A percentile compares a stretch with the other conserved stretches of the same genome.
Conservation (phyloP, 2,888 invertebrate species). For the Ariolimax columbianus region DNA sequence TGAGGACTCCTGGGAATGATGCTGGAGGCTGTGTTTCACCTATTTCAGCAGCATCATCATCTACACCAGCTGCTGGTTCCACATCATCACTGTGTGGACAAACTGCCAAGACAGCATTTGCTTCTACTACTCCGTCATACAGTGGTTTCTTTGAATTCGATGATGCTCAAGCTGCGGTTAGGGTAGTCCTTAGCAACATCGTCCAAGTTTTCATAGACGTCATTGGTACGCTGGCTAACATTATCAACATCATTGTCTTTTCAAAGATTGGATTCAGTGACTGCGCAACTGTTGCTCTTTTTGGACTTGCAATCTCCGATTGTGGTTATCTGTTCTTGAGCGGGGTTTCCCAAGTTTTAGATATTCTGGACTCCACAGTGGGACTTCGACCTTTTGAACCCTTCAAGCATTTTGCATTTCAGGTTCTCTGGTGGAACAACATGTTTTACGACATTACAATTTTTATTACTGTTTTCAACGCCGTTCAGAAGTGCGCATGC, state of each 20-base stretch:
- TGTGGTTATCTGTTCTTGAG: slow-evolving; percentile 11
- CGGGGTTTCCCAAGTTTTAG: not conserved
- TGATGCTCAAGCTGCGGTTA: not conserved
- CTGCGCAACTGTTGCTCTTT: not conserved
- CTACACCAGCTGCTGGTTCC: too few species aligned
- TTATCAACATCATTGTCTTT: slow-evolving; percentile 30
- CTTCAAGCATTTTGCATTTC: slow-evolving; percentile 4
- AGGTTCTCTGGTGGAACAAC: not conserved
- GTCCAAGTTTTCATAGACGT: slow-evolving; percentile 1
- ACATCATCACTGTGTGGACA: too few species aligned
- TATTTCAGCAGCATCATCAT: too few species aligned
- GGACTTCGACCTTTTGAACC: slow-evolving; percentile 18
- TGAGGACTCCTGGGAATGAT: too few species aligned
- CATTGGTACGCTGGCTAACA: slow-evolving; percentile 3
- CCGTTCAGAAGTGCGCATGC: slow-evolving; percentile 38
- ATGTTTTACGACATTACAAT: slow-evolving; percentile 16
- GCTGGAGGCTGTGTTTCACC: too few species aligned
- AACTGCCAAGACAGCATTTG: not conserved
- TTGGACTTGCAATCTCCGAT: not conserved
- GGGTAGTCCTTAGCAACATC: not conserved
- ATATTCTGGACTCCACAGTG: not conserved
- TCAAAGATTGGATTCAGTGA: slow-evolving; percentile 11
- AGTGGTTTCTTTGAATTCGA: not conserved
- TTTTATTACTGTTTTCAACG: slow-evolving; percentile 24
- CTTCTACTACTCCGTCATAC: accelerated